Evolutionary conservation across 1,140 invertebrate genomes (phyloP), one percentile per base, ranked within the genome.

Genomic region (Aphelenchoides avenae): DNA sequence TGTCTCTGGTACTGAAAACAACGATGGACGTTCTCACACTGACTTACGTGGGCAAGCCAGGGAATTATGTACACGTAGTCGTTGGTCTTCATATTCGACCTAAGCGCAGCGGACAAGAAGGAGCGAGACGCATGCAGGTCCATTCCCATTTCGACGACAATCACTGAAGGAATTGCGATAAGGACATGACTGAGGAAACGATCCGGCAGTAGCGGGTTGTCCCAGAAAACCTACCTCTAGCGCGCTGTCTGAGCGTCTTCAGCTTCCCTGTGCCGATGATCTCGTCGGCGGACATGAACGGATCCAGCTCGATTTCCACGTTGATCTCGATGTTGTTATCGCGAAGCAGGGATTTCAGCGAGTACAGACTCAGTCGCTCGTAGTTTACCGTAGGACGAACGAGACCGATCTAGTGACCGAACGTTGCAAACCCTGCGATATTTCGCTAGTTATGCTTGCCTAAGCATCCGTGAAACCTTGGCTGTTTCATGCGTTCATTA

Each of bases 1-100:
- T 76, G 73, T n/a, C 73, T 75, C 64, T 36, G 11, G 34, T 36
- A 11, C 11, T 36, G 11, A 11, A 36, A n/a, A n/a, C 18, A 36
- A 36, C 11, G 11, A 36, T 36, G 11, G 11, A 36, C 18, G 34
- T n/a, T n/a, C n/a, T n/a, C n/a, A n/a, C n/a, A n/a, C n/a, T n/a
- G 41, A 42, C 60, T 52, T 52, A 75, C 71, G 59, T 75, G 73
- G 39, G 73, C 70, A 2, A 77, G 48, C 73, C 73, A 75, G 3
- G 73, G 73, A 27, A 75, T 52, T 5, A 75, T 39, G 42, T 77
- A 75, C 13, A 75, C 73, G 46, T 64, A 75, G 7, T 75, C 71
- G 34, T 63, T 47, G 11, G 51, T 68, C 47, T 72, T 72, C 54
- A 72, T 68, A 24, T 57, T 39, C 20, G 48, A 46, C 50, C 68